phyloP scores from a whole-genome alignment of 2,888 invertebrate species.

The Stenodera caucasica region DNA sequence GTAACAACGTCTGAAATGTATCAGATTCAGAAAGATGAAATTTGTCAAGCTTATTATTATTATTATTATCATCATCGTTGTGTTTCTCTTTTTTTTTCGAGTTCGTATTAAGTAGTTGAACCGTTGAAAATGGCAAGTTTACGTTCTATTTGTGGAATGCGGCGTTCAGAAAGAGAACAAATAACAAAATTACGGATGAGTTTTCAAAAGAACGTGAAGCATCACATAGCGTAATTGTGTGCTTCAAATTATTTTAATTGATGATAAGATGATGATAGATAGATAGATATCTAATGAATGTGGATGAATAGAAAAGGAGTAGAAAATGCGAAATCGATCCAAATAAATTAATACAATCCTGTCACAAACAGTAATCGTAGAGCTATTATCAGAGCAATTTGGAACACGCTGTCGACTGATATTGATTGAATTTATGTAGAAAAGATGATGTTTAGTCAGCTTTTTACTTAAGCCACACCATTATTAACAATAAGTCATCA shows the following conservation, averaged over 20 bases:
- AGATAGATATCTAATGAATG: too few relatives aligned
- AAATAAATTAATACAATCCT: slow-evolving; percentile 37
- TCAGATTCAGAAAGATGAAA: neutral
- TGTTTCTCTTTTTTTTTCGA: neutral
- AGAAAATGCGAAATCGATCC: slow-evolving; percentile 21
- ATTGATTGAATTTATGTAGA: slow-evolving; percentile 47
- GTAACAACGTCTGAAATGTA: neutral
- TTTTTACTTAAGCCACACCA: neutral
- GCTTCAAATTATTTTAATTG: too few relatives aligned
- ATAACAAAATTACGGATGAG: too few relatives aligned
- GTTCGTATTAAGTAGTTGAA: neutral
- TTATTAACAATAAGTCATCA: too few relatives aligned
- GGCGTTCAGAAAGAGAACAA: too few relatives aligned
- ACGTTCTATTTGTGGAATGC: too few relatives aligned
- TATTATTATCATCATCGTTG: neutral
- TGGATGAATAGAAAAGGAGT: too few relatives aligned
- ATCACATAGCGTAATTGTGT: too few relatives aligned
- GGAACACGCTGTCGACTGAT: slow-evolving; percentile 25
- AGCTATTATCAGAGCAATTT: slow-evolving; percentile 40
- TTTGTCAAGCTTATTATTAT: too few relatives aligned
- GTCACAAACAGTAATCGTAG: slow-evolving; percentile 44
- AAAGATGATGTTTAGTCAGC: neutral
- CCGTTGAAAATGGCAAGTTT: too few relatives aligned
- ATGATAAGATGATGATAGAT: too few relatives aligned
- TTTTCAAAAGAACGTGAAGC: too few relatives aligned